Evolutionary conservation across 92 coral and sea anemone species (phyloP).

Genomic region (Anthopleura xanthogrammica): DNA sequence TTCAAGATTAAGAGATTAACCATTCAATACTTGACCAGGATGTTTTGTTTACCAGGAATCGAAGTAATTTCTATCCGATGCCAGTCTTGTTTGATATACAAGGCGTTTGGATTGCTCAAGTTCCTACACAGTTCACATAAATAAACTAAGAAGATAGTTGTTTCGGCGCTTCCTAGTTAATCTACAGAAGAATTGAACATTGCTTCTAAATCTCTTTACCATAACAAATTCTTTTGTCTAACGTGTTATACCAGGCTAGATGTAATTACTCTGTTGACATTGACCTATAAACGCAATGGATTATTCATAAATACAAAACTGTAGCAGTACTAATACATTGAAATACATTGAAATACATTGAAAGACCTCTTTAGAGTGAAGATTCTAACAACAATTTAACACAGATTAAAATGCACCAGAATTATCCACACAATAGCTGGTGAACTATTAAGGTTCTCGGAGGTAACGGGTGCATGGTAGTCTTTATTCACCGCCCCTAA

Average conservation of each 20-base stretch:
- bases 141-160: too few species aligned
- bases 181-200: background rate
- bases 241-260: background rate
- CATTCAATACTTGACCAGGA: background rate
- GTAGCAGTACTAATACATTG: background rate
- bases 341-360: background rate
- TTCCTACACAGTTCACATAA: too few species aligned
- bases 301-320: background rate
- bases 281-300: background rate
- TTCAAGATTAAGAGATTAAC: background rate
- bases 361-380: too few species aligned
- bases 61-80: background rate
- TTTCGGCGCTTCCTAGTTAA: background rate
- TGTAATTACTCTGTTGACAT: background rate
- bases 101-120: background rate
- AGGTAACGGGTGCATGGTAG: too few species aligned
- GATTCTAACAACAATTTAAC: too few species aligned
- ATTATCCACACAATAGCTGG: too few species aligned
- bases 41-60: background rate
- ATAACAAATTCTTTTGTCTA: background rate
- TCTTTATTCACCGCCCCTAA: too few species aligned
- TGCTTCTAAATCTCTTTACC: background rate
- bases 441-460: too few species aligned
- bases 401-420: too few species aligned
- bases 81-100: too few species aligned